Base-by-base conservation (phyloP, 2,797 vertebrate species). In the Lophura swinhoii region DNA sequence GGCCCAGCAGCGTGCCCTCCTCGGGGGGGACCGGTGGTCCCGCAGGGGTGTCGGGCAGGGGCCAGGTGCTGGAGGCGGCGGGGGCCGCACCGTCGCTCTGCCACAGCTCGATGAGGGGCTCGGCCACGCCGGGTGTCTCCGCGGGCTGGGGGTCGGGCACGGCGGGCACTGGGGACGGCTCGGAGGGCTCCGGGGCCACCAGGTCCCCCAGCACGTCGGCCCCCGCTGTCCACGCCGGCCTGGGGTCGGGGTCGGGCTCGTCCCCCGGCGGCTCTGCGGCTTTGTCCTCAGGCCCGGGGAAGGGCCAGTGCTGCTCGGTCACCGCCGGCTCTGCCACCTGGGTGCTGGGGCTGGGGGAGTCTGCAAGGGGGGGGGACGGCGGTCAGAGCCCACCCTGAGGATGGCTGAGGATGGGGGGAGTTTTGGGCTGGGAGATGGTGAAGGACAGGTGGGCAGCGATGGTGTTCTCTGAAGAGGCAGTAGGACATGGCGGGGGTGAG, bases 1-100 rank as follows among this genome's bases (percentile, higher is more conserved):
- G 99, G 98, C 98, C 98, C 96, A 99, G 98, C 85, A 99, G 98
- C 7, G 95, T 77, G 73, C 97, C 96, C 81, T 96, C 95, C 7
- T 95, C 93, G 0, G 95, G 84, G 5, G 49, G n/a, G 2, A 96
- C 94, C 0, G 91, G 89, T 14, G 96, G 91, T 5, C 94, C 94
- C 85, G 39, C 80, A 0, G 95, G 92, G 58, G 92, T 22, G 16
- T 72, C 69, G 20, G 95, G 94, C 80, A 95, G 88, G 48, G 95
- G 91, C 95, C 95, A 94, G 49, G 80, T 53, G 51, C 51, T 29
- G 51, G 28, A 29, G 51, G 51, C 51, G 17, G 51, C 87, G 28
- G 96, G 80, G 33, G 44, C 58, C 3, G 86, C 90, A 75, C 95
- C 96, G 0, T 97, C 97, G 10, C 96, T 97, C 95, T 98, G 97